phyloP scores from a whole-genome alignment of 2,888 invertebrate species.

The Caenorhabditis afra region DNA sequence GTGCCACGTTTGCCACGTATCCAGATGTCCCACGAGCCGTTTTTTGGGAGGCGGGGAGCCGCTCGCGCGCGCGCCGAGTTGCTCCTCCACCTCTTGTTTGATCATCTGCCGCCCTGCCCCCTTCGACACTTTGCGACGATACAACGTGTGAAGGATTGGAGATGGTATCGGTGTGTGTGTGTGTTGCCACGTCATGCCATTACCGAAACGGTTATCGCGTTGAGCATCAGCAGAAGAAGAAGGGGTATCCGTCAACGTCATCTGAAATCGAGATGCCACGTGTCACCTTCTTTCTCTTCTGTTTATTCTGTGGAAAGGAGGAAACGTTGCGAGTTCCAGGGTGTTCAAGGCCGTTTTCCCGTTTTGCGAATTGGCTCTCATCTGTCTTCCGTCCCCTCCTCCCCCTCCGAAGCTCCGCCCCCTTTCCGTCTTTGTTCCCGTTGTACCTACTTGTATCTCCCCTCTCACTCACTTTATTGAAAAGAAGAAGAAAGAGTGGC shows the following conservation, averaged over 20 bases:
- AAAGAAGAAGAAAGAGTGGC: constrained; percentile 16
- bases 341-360: constrained; percentile 23
- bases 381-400: constrained; percentile 23
- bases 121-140: constrained; percentile 13
- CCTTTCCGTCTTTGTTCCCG: constrained; percentile 1
- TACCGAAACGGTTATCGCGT: too few relatives aligned
- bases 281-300: too few relatives aligned
- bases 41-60: constrained; percentile 9
- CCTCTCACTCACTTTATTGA: not conserved
- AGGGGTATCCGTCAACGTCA: constrained; percentile 12
- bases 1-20: constrained; percentile 51
- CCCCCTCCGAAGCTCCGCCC: constrained; percentile 9
- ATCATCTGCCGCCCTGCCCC: constrained; percentile 58
- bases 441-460: constrained; percentile 24
- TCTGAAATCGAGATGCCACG: not conserved
- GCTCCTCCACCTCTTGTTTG: constrained; percentile 44
- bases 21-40: constrained; percentile 39
- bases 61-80: constrained; percentile 23
- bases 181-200: not conserved
- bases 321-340: constrained; percentile 6
- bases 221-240: not conserved
- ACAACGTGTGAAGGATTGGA: constrained; percentile 33
- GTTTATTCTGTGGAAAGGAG: too few relatives aligned
- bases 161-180: not conserved
- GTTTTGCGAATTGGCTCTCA: constrained; percentile 30